Evolutionary conservation across 2,797 vertebrate species (phyloP).

Genomic region (Spinus olivaceus): DNA sequence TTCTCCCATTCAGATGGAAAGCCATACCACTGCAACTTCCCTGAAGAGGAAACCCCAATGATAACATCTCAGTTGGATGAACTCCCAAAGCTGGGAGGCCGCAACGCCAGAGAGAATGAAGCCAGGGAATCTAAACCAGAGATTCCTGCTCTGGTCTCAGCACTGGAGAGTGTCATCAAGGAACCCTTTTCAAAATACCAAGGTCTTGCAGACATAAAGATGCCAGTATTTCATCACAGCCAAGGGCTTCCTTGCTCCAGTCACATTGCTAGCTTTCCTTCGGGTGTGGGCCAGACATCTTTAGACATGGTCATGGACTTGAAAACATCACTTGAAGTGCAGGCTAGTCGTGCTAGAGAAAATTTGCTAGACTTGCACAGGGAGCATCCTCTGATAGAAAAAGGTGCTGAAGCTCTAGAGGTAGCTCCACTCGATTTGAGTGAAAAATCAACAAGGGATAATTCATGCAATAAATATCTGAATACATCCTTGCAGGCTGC

Average conservation of each 20-base stretch:
- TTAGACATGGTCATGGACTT: conserved; percentile 16
- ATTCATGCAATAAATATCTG: conserved; percentile 54
- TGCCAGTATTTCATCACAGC: conserved; percentile 57
- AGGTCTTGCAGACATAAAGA: conserved; percentile 48
- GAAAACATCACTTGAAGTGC: conserved; percentile 39
- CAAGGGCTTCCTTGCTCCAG: conserved; percentile 44
- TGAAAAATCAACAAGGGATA: conserved; percentile 67
- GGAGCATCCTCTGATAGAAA: conserved; percentile 29
- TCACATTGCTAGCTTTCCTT: conserved; percentile 51
- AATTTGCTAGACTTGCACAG: conserved; percentile 42
- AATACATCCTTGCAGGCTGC: conserved; percentile 73
- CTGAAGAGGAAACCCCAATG: conserved; percentile 67
- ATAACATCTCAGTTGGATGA: conserved; percentile 75
- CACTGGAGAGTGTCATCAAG: conserved; percentile 49
- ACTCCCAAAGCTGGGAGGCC: conserved; percentile 9
- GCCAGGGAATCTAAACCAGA: conserved; percentile 44
- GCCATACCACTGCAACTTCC: conserved; percentile 78
- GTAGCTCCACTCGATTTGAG: conserved; percentile 75
- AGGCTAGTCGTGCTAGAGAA: conserved; percentile 27
- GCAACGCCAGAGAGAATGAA: conserved; percentile 16
- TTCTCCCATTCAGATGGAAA: conserved; percentile 81
- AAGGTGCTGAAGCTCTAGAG: conserved; percentile 46
- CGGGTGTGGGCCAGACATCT: not conserved
- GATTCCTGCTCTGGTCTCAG: not conserved
- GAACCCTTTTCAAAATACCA: conserved; percentile 46